These are phyloP conservation scores for Drosophila niveifrons DNA, from an alignment of 2,888 invertebrate species.

Conservation along the genomic window DNA sequence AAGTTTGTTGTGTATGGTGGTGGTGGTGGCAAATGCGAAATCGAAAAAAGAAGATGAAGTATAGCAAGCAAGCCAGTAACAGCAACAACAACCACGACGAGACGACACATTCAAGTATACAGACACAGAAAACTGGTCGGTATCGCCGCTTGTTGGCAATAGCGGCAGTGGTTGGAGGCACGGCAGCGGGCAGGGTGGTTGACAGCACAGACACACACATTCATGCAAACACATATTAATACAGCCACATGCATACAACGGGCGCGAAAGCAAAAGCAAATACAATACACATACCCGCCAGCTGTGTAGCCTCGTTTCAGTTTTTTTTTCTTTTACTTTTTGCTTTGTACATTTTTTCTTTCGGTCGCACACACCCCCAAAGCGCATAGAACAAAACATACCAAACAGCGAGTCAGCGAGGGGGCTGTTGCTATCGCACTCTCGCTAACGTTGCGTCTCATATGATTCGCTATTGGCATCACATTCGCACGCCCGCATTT, in stretches of 20 bases:
- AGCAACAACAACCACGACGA: constrained; percentile 49
- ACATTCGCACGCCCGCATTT: constrained; percentile 55
- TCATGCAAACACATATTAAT: neutral
- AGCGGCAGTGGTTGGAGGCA: constrained; percentile 31
- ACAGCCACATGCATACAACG: constrained; percentile 30
- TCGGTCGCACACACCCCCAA: constrained; percentile 71
- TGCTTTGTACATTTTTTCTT: constrained; percentile 48
- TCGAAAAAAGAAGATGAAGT: constrained; percentile 78
- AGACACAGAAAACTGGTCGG: constrained; percentile 72
- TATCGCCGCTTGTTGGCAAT: constrained; percentile 14
- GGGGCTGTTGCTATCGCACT: constrained; percentile 48
- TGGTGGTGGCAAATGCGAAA: constrained; percentile 62
- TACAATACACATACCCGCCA: constrained; percentile 78
- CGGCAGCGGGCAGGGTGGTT: constrained; percentile 58
- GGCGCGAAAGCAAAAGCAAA: constrained; percentile 64
- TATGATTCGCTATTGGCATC: constrained; percentile 37
- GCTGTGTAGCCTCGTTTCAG: constrained; percentile 75
- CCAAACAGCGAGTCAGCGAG: constrained; percentile 31
- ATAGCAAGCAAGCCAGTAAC: constrained; percentile 62
- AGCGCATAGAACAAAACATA: constrained; percentile 51
- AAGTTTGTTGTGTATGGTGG: constrained; percentile 40
- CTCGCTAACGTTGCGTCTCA: constrained; percentile 24
- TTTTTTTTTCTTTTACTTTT: constrained; percentile 36
- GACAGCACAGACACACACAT: constrained; percentile 35
- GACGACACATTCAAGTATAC: constrained; percentile 71